Evolutionary conservation across 2,113 vertebrate species (phyloP).

Genomic region (Neomonachus schauinslandi): DNA sequence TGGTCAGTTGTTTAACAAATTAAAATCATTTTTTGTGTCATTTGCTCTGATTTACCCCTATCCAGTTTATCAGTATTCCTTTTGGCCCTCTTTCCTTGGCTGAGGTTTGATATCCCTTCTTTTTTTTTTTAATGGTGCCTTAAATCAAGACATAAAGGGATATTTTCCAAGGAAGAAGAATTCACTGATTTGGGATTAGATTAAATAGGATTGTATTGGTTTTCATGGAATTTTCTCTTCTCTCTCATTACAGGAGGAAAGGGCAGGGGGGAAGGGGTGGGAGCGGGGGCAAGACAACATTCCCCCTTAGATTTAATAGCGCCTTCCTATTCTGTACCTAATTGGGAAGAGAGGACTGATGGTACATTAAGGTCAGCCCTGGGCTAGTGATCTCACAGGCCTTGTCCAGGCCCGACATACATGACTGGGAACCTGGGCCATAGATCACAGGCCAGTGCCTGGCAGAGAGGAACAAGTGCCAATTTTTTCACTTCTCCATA

Average conservation of each 20-base stretch:
- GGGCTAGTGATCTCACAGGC: background rate
- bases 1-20: background rate
- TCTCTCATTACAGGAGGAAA: background rate
- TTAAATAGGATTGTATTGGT: background rate
- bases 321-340: background rate
- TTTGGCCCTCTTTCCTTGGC: background rate
- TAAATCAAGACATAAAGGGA: background rate
- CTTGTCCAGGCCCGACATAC: background rate
- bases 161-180: conserved; percentile 31
- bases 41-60: background rate
- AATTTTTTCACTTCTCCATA: background rate
- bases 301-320: background rate
- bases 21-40: background rate
- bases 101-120: background rate
- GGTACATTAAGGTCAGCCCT: background rate
- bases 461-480: background rate
- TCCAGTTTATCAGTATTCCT: background rate
- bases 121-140: conserved; percentile 1
- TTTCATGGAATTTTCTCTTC: background rate
- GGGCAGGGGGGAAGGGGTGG: too few relatives aligned
- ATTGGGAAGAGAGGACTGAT: background rate
- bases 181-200: background rate
- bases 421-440: background rate
- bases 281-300: background rate
- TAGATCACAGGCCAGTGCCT: background rate